Percentiles rank a stretch among this genome's conserved stretches.
Evolutionary conservation across 2,113 vertebrate species (phyloP).

Genomic region (Synodontis membranacea): DNA sequence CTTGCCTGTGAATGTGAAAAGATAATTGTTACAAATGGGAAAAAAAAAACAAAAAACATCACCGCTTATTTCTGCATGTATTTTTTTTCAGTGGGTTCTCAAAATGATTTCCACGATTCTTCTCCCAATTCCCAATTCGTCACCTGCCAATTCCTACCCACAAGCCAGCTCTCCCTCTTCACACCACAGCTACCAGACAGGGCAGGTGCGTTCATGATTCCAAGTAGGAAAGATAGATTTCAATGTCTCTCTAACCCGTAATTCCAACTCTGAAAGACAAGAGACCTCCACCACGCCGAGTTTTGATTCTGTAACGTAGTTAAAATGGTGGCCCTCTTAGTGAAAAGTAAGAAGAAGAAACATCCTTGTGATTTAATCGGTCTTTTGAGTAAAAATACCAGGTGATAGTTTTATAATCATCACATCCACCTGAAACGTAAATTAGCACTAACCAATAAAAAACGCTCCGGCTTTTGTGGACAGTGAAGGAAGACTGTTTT

Average conservation of each 20-base stretch:
- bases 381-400: neutral
- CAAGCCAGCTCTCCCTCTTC: neutral
- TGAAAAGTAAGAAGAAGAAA: neutral
- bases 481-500: neutral
- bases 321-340: neutral
- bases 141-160: too few relatives aligned
- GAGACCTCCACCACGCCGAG: neutral
- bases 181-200: too few relatives aligned
- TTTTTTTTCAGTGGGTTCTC: neutral
- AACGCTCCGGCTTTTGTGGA: neutral
- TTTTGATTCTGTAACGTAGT: neutral
- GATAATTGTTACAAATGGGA: neutral
- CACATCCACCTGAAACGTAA: neutral
- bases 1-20: conserved; percentile 79
- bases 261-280: neutral
- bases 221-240: neutral
- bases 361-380: neutral
- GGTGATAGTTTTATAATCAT: neutral
- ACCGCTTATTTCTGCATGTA: neutral
- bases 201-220: neutral
- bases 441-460: neutral
- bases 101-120: neutral
- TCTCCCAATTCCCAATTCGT: too few relatives aligned
- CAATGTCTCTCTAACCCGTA: neutral
- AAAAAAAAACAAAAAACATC: neutral